phyloP scores from a whole-genome alignment of 1,140 invertebrate species.

The Caligus rogercresseyi region DNA sequence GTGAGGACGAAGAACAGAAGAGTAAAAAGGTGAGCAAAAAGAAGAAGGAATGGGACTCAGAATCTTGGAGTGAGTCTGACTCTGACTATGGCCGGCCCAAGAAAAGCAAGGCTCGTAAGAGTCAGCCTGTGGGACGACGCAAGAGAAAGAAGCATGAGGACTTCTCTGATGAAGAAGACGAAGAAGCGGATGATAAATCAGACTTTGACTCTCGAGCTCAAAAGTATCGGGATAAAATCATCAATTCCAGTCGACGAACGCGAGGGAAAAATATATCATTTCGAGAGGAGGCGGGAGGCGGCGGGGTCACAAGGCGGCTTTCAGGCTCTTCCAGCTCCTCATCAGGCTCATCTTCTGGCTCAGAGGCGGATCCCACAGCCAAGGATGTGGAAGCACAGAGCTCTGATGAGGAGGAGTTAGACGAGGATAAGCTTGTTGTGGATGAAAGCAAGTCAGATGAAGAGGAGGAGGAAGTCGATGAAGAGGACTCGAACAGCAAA shows the following conservation, averaged over 20 bases:
- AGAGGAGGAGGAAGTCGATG: slow-evolving; percentile 46
- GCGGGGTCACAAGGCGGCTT: too few relatives aligned
- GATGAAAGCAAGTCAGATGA: slow-evolving; percentile 38
- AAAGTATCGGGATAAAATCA: background rate
- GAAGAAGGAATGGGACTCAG: slow-evolving; percentile 21
- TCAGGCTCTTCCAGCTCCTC: background rate
- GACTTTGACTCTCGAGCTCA: background rate
- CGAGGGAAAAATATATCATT: background rate
- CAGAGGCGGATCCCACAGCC: too few relatives aligned
- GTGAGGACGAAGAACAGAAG: slow-evolving; percentile 22
- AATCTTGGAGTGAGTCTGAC: slow-evolving; percentile 21
- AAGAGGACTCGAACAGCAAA: slow-evolving; percentile 57
- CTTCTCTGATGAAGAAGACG: background rate
- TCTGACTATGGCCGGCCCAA: slow-evolving; percentile 18
- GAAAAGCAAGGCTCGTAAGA: slow-evolving; percentile 17
- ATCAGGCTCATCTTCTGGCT: too few relatives aligned
- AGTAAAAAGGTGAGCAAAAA: slow-evolving; percentile 23
- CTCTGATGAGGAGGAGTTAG: slow-evolving; percentile 27
- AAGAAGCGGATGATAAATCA: background rate
- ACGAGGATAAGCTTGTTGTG: slow-evolving; percentile 47
- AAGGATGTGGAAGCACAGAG: too few relatives aligned
- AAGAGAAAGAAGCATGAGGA: too few relatives aligned
- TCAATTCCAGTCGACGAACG: background rate
- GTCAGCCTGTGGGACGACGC: background rate
- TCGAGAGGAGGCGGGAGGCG: too few relatives aligned